Evolutionary conservation across 2,888 invertebrate genomes (phyloP), one percentile per base, ranked within the genome.

Genomic region (Dione juno): DNA sequence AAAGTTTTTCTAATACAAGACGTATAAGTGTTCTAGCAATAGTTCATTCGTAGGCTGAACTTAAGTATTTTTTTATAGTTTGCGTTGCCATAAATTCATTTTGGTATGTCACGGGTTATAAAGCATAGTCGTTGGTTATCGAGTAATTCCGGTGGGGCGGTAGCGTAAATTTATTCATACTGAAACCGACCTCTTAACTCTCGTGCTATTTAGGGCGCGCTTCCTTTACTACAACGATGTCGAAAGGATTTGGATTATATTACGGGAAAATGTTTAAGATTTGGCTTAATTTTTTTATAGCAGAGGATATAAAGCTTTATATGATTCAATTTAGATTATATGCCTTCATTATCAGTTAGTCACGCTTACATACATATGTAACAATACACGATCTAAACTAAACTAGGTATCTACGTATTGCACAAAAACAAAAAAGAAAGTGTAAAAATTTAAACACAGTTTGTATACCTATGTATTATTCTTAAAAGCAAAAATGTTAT

Each of bases 41-140:
- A 19, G 48, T 10, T 10, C 54, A 37, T 10, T 57, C 37, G 10
- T 37, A 61, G 35, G 59, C 66, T 52, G 61, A 52, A 28, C 37
- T 70, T 14, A 14, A 69, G 52, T 21, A 61, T 61, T 78, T 78
- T 88, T 86, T 83, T 81, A 81, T 78, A 77, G 77, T 78, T 82
- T 84, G 87, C 84, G 88, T 86, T 87, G 90, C 84, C 85, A 92
- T 92, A 92, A 92, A 92, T 92, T 84, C 85, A 83, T 87, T 87
- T 88, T 89, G 92, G 93, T 93, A 92, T 90, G 90, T 91, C 87
- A 93, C 84, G 92, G 89, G 87, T 84, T 92, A 93, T 93, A 93
- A 93, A 92, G 87, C 93, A 89, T 90, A 91, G 91, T 88, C 83
- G 87, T 85, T 83, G 90, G 88, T 88, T 91, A 92, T 92, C 90